Base-by-base conservation (phyloP, 2,888 invertebrate species). In the Pollenia angustigena region DNA sequence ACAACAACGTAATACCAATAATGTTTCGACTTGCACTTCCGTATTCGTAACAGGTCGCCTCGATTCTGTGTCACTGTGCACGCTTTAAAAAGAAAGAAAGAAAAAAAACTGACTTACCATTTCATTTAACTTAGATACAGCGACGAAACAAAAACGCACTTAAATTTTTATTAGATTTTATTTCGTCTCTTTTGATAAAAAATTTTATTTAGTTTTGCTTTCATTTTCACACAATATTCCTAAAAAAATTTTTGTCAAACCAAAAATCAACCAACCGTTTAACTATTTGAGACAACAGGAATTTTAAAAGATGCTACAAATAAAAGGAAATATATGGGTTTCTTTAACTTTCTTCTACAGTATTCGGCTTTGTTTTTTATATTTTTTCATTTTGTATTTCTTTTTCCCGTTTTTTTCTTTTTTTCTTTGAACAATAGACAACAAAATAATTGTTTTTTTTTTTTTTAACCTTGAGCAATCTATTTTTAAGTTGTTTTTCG, bases 201-300 rank as follows among this genome's bases (percentile, higher is more conserved):
- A 32, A 32, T 48, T 66, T 4, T 2, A 32, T 14, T 42, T 46
- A n/a, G 44, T 46, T 58, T 42, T 50, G 14, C 11, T 58, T 79
- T 60, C 10, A 1, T 50, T 48, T 68, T 58, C 40, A 4, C 23
- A 50, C 50, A 10, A 50, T 42, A 42, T 56, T 2, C 8, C 32
- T 32, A 12, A 48, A 32, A 12, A 48, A 68, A 68, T 56, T 56
- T 60, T 56, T 56, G 23, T 66, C 68, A 69, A 69, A 62, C 60
- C 54, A 54, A 69, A 76, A 76, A n/a, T 52, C 69, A 82, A 62
- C 76, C 76, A 64, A 76, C 60, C 82, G 54, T 82, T 82, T 56
- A 82, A 69, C 18, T 62, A 62, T 52, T 82, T 76, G 12, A 64
- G 54, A 54, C 69, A 69, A 54, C 76, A 71, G 23, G 44, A 68